These are phyloP conservation scores for Dolichomitus sp. DNA, from an alignment of 2,888 invertebrate species.

Conservation along the genomic window DNA sequence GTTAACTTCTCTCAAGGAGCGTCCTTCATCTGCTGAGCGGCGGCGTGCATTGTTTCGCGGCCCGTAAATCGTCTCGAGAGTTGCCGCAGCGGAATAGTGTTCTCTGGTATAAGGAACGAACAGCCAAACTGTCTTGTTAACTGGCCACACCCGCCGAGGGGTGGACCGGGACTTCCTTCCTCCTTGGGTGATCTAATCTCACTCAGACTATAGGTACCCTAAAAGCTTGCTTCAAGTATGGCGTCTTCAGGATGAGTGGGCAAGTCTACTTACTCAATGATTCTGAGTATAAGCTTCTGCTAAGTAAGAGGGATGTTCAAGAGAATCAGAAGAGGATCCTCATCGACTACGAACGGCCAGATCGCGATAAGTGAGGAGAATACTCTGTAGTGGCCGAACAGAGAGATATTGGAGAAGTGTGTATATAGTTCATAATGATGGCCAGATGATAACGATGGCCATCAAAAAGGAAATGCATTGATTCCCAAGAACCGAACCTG, in stretches of 20 bases:
- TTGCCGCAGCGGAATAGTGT: constrained; percentile 67
- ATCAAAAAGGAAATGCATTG: too few relatives aligned
- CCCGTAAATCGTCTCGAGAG: constrained; percentile 80
- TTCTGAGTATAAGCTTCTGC: constrained; percentile 11
- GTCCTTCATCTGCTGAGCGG: constrained; percentile 55
- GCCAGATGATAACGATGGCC: too few relatives aligned
- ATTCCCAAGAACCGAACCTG: too few relatives aligned
- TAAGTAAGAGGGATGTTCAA: constrained; percentile 2
- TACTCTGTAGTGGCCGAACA: neutral
- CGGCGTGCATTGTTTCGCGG: constrained; percentile 79
- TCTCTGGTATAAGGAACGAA: constrained; percentile 35
- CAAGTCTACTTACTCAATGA: constrained; percentile 9
- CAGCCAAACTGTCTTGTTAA: constrained; percentile 51
- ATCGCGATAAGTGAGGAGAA: neutral
- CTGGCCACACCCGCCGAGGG: constrained; percentile 43
- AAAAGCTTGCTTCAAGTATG: constrained; percentile 22
- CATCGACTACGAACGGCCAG: neutral
- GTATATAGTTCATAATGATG: too few relatives aligned
- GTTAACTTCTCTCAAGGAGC: constrained; percentile 62
- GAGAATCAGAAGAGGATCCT: neutral
- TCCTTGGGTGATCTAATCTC: constrained; percentile 51
- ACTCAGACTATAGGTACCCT: constrained; percentile 7
- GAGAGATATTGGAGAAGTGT: neutral
- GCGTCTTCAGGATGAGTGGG: neutral
- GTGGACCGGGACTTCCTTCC: constrained; percentile 56